Conservation (phyloP, 2,797 vertebrate genomes). For the Poecilia picta region DNA sequence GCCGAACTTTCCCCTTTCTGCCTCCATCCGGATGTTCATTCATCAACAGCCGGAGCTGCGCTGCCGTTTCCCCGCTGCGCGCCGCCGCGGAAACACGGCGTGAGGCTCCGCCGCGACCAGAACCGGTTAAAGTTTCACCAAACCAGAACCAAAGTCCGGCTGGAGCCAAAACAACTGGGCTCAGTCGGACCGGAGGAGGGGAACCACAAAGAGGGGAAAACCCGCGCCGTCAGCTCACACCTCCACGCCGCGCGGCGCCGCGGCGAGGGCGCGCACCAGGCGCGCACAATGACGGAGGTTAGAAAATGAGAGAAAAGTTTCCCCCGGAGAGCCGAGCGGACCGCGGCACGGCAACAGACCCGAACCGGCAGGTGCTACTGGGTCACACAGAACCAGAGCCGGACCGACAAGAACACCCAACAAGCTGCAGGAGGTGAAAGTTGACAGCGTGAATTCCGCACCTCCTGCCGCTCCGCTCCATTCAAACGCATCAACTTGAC, state of each 20-base stretch:
- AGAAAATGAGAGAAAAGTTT: constrained; percentile 49
- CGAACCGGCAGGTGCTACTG: neutral
- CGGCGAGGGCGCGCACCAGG: too few relatives aligned
- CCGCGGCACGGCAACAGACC: too few relatives aligned
- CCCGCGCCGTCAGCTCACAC: constrained; percentile 62
- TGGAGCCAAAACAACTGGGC: neutral
- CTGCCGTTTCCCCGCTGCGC: constrained; percentile 3
- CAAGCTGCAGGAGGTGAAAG: constrained; percentile 19
- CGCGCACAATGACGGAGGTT: constrained; percentile 25
- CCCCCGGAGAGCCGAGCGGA: too few relatives aligned
- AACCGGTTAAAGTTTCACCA: constrained; percentile 60
- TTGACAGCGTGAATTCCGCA: constrained; percentile 37
- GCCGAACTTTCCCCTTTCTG: neutral
- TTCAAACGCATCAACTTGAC: constrained; percentile 54
- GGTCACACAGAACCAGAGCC: neutral
- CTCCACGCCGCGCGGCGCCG: too few relatives aligned
- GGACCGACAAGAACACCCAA: neutral
- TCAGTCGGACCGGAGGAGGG: neutral
- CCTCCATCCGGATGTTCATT: constrained; percentile 25
- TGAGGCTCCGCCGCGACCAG: neutral
- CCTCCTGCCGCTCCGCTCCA: constrained; percentile 37
- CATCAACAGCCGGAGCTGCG: constrained; percentile 14
- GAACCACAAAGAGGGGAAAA: constrained; percentile 43
- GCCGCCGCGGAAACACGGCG: constrained; percentile 10
- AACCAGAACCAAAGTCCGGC: constrained; percentile 51